Conservation (phyloP, 2,797 vertebrate species). For the Intellagama lesueurii region DNA sequence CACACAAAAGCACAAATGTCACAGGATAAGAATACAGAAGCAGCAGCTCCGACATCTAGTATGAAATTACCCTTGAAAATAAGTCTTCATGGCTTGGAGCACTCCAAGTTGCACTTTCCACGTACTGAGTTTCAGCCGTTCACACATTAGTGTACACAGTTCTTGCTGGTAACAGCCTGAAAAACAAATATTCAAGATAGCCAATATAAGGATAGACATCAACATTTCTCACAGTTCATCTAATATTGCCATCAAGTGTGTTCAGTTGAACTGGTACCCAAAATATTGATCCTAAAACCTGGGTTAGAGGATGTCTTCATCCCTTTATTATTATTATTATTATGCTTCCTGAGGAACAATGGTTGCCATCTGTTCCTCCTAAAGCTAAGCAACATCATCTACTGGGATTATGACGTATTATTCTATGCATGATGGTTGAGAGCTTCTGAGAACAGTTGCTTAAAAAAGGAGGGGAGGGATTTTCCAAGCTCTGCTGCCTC, state of each 20-base stretch:
- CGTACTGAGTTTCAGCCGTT: slow-evolving; percentile 91
- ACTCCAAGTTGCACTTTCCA: slow-evolving; percentile 96
- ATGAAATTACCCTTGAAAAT: slow-evolving; percentile 88
- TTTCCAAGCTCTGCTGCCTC: background rate
- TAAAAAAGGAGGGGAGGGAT: too few relatives aligned
- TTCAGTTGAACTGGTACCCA: background rate
- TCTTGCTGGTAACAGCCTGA: slow-evolving; percentile 89
- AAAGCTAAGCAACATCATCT: too few relatives aligned
- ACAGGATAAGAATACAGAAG: background rate
- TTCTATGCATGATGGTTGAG: too few relatives aligned
- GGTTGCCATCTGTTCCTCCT: background rate
- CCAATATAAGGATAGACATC: background rate
- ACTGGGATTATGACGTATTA: too few relatives aligned
- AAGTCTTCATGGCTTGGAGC: slow-evolving; percentile 93
- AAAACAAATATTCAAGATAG: background rate
- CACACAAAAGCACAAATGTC: slow-evolving; percentile 15
- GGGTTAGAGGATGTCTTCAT: too few relatives aligned
- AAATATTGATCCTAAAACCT: background rate
- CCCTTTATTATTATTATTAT: too few relatives aligned
- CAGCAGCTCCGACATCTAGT: background rate
- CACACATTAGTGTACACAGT: slow-evolving; percentile 93
- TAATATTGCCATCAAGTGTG: background rate
- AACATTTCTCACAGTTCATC: background rate
- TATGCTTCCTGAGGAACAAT: background rate
- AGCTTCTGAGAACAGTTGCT: too few relatives aligned